Evolutionary conservation across 64 coral and sea anemone genomes (phyloP).

Genomic region (Actinia equina): DNA sequence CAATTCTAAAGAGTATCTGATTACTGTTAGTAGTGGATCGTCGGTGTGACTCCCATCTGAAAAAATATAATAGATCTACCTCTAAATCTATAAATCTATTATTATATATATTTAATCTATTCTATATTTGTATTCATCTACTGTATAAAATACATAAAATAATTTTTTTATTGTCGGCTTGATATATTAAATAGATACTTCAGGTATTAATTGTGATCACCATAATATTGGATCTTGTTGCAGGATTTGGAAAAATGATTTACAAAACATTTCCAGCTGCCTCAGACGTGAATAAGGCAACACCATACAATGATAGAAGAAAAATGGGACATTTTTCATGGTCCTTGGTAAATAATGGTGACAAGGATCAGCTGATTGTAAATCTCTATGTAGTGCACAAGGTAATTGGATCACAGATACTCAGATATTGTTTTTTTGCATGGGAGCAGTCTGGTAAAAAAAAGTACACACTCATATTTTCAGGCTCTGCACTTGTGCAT

Average conservation of each 20-base stretch:
- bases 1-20: too few relatives aligned
- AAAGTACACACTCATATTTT: neutral
- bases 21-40: too few relatives aligned
- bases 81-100: too few relatives aligned
- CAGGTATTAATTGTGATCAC: too few relatives aligned
- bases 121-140: too few relatives aligned
- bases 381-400: conserved; percentile 87
- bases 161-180: too few relatives aligned
- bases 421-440: neutral
- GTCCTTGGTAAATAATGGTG: neutral
- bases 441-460: neutral
- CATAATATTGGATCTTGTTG: neutral
- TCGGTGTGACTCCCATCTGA: too few relatives aligned
- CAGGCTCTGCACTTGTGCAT: neutral
- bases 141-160: too few relatives aligned
- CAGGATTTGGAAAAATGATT: conserved; percentile 46
- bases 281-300: conserved; percentile 56
- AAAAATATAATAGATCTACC: too few relatives aligned
- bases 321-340: conserved; percentile 90
- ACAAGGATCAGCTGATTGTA: conserved; percentile 62
- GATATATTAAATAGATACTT: too few relatives aligned
- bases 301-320: conserved; percentile 86
- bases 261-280: conserved; percentile 73
- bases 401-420: conserved; percentile 28
- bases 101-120: too few relatives aligned